phyloP scores from a whole-genome alignment of 1,140 invertebrate species.

The Pogonognathellus flavescens region DNA sequence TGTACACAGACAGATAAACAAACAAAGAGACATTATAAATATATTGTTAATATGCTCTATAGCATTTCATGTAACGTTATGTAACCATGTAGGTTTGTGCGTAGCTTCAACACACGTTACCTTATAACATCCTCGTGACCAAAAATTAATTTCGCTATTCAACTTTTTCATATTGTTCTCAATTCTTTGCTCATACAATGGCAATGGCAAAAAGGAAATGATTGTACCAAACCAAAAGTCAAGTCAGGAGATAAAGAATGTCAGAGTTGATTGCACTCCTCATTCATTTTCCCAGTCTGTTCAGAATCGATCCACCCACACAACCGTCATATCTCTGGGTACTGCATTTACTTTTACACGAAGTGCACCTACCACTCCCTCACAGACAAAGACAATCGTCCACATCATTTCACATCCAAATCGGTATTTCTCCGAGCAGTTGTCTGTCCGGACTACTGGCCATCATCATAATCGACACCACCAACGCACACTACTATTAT shows the following conservation, averaged over 20 bases:
- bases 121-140: background rate
- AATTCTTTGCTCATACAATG: slow-evolving; percentile 27
- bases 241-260: slow-evolving; percentile 40
- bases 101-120: background rate
- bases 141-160: slow-evolving; percentile 45
- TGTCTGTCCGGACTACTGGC: too few species aligned
- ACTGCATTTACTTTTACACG: too few species aligned
- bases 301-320: slow-evolving; percentile 27
- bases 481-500: too few species aligned
- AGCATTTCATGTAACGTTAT: background rate
- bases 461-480: too few species aligned
- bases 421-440: too few species aligned
- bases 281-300: slow-evolving; percentile 37
- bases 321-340: background rate
- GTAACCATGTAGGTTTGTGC: background rate
- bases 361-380: too few species aligned
- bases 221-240: slow-evolving; percentile 32
- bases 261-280: slow-evolving; percentile 40
- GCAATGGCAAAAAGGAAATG: slow-evolving; percentile 31
- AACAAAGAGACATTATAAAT: background rate
- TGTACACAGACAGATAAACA: background rate
- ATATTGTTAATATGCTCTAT: too few species aligned
- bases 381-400: too few species aligned
- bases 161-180: slow-evolving; percentile 31
- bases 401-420: too few species aligned